Base-by-base conservation (phyloP, 2,113 vertebrate genomes). In the Gymnorhina tibicen region DNA sequence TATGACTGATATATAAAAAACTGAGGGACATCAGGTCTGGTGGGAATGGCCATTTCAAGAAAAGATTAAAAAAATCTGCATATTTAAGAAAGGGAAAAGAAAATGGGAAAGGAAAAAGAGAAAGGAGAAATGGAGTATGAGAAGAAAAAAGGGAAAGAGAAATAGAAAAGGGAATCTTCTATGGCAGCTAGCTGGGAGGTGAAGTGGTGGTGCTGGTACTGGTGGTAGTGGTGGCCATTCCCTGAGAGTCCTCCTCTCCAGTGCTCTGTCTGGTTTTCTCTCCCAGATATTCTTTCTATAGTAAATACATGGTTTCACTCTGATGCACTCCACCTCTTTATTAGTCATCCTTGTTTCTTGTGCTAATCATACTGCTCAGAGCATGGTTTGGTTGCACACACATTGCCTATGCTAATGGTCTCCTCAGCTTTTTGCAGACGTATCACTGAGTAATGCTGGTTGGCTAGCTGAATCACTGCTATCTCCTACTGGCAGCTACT, bases 341-440 rank as follows among this genome's bases (percentile, higher is more conserved):
- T 63, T 37, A 62, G 35, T 76, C 26, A 63, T 27, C 26, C 18
- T 59, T 35, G 16, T 32, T 88, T 56, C 23, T 33, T 42, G 27
- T 1, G 3, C 23, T 74, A 55, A 59, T 60, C 33, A 14, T 55
- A 52, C 12, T 44, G 23, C 39, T 63, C 33, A 42, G 66, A 59
- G 42, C 13, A 11, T 1, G 0, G 53, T 74, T 70, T 69, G 46
- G 53, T 62, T 4, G 1, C 28, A 19, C 26, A 66, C 0, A 4
- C 5, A 2, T 68, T 47, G 35, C 13, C n/a, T 2, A 4, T 13
- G 15, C 44, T 59, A 46, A 50, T 50, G 41, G 35, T 24, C 21
- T 73, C 28, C 35, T 73, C 37, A 44, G 24, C 41, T 73, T 77
- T 78, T 76, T 89, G 64, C 49, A 50, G 16, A 35, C 7, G 2